Percentiles rank a stretch among this genome's conserved stretches.
phyloP scores from a whole-genome alignment of 1,140 invertebrate species.

The Pantala flavescens region DNA sequence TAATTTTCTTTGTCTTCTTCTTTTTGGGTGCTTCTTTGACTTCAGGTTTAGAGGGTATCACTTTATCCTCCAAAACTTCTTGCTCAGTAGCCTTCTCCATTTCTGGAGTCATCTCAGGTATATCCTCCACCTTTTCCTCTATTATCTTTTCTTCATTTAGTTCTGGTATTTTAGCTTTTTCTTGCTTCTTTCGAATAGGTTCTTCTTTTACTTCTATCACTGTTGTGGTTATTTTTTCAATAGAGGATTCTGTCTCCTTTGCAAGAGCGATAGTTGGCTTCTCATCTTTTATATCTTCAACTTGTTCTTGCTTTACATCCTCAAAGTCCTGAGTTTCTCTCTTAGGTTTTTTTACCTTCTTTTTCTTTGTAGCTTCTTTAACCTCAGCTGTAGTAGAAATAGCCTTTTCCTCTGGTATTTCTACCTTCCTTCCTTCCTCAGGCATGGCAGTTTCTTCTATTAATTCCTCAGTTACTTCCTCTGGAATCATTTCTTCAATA shows the following conservation, averaged over 20 bases:
- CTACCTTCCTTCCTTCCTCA: not conserved
- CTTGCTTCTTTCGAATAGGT: conserved; percentile 12
- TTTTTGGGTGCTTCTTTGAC: not conserved
- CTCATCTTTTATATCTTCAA: conserved; percentile 19
- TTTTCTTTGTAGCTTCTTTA: conserved; percentile 25
- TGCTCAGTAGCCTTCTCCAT: conserved; percentile 21
- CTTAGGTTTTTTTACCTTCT: conserved; percentile 23
- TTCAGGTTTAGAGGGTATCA: conserved; percentile 21
- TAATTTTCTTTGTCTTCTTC: not conserved
- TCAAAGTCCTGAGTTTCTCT: conserved; percentile 22
- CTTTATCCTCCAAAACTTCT: conserved; percentile 32
- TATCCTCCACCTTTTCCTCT: conserved; percentile 27
- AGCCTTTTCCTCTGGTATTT: conserved; percentile 16
- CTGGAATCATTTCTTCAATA: conserved; percentile 18
- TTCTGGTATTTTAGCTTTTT: conserved; percentile 21
- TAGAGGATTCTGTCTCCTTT: conserved; percentile 12
- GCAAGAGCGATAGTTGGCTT: conserved; percentile 17
- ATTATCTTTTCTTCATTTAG: conserved; percentile 20
- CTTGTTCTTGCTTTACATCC: conserved; percentile 18
- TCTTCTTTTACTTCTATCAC: conserved; percentile 12
- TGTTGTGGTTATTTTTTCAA: not conserved
- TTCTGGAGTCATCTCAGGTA: conserved; percentile 20
- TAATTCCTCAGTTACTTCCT: conserved; percentile 23
- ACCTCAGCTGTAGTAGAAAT: conserved; percentile 18
- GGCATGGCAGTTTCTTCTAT: conserved; percentile 17